These are phyloP conservation scores for Fregata magnificens DNA, from an alignment of 2,113 vertebrate species.

Conservation along the genomic window DNA sequence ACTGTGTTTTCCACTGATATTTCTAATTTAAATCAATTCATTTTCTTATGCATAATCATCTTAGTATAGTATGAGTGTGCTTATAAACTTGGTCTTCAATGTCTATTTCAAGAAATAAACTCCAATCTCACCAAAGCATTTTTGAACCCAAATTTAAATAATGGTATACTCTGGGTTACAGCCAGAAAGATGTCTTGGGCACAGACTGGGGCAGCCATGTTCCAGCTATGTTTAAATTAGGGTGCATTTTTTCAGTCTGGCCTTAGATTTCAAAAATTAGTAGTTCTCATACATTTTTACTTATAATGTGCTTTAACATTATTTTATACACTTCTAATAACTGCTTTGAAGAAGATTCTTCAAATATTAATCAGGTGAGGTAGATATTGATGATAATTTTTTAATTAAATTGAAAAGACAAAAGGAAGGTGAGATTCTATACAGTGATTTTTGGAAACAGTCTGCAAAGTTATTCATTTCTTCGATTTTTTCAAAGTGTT, in stretches of 20 bases:
- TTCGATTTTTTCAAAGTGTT: neutral
- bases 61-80: neutral
- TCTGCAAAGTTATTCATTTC: neutral
- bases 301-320: neutral
- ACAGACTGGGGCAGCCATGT: neutral
- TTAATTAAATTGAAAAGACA: neutral
- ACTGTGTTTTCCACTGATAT: neutral
- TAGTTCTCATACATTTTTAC: neutral
- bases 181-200: neutral
- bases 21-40: neutral
- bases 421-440: neutral
- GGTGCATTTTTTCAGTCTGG: neutral
- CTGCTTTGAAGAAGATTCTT: neutral
- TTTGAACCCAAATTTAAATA: neutral
- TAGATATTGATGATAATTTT: neutral
- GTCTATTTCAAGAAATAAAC: neutral
- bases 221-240: neutral
- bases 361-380: neutral
- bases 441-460: neutral
- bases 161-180: neutral
- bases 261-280: neutral
- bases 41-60: neutral
- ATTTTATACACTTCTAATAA: neutral
- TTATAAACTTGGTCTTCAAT: neutral
- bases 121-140: accelerated